A percentile compares a stretch with the other conserved stretches of the same genome.
phyloP scores from a whole-genome alignment of 2,797 vertebrate genomes.

The Muscicapa comitata region DNA sequence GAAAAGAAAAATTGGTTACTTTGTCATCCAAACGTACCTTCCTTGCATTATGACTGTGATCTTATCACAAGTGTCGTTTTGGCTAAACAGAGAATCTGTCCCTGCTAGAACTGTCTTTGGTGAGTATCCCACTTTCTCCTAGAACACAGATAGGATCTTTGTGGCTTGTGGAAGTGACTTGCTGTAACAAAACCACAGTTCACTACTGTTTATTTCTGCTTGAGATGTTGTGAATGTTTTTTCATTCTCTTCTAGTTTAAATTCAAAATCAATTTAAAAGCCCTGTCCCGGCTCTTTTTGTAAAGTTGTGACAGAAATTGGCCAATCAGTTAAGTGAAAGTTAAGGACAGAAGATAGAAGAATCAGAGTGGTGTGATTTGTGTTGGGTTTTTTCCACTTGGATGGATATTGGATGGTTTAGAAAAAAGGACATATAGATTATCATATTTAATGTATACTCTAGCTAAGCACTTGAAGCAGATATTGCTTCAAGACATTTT shows the following conservation, averaged over 20 bases:
- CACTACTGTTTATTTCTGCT: neutral
- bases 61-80: slow-evolving; percentile 96
- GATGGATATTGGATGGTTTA: neutral
- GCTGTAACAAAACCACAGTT: neutral
- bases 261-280: neutral
- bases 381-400: neutral
- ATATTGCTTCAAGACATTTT: neutral
- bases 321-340: neutral
- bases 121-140: slow-evolving; percentile 74
- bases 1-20: slow-evolving; percentile 98
- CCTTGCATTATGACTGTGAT: slow-evolving; percentile 99
- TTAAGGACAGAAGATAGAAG: neutral
- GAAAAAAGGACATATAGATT: neutral
- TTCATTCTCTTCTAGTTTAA: neutral
- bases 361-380: neutral
- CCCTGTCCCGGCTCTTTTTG: neutral
- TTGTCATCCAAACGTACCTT: slow-evolving; percentile 98
- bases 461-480: neutral
- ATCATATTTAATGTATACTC: neutral
- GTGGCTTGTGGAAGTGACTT: neutral
- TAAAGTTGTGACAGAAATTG: neutral
- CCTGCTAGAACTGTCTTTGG: slow-evolving; percentile 97
- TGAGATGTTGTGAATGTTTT: neutral
- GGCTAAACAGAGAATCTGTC: slow-evolving; percentile 97
- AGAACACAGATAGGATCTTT: neutral